Conservation (phyloP, 2,888 invertebrate species). For the Yponomeuta plumbellus region DNA sequence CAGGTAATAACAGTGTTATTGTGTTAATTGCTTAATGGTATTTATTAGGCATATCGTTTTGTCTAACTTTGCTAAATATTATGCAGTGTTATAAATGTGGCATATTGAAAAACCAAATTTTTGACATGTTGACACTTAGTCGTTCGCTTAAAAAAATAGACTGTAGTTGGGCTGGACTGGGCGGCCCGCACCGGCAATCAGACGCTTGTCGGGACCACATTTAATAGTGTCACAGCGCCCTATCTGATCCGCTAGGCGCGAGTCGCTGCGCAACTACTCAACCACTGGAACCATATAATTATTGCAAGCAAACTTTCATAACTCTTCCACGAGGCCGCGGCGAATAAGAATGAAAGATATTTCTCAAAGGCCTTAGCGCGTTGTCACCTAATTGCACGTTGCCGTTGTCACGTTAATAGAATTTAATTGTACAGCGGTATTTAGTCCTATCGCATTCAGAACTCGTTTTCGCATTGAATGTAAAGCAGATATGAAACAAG, state of each 20-base stretch:
- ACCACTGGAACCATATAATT: slow-evolving; percentile 49
- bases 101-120: too few species aligned
- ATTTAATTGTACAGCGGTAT: slow-evolving; percentile 56
- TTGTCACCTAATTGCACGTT: slow-evolving; percentile 62
- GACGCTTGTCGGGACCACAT: slow-evolving; percentile 53
- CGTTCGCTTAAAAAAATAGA: too few species aligned
- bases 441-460: slow-evolving; percentile 27
- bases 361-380: slow-evolving; percentile 48
- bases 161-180: slow-evolving; percentile 29
- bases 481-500: slow-evolving; percentile 15
- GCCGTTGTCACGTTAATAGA: slow-evolving; percentile 63
- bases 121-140: too few species aligned
- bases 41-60: too few species aligned
- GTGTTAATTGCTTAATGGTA: too few species aligned
- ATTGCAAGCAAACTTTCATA: slow-evolving; percentile 64
- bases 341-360: slow-evolving; percentile 67
- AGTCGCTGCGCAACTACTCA: slow-evolving; percentile 33
- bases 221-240: slow-evolving; percentile 53
- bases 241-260: slow-evolving; percentile 39
- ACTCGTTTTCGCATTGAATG: slow-evolving; percentile 33
- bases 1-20: too few species aligned
- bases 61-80: too few species aligned
- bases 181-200: slow-evolving; percentile 57
- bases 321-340: slow-evolving; percentile 38
- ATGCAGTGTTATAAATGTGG: too few species aligned